These are phyloP conservation scores for Temnothorax rugatulus DNA, from an alignment of 2,888 invertebrate species.

Conservation along the genomic window DNA sequence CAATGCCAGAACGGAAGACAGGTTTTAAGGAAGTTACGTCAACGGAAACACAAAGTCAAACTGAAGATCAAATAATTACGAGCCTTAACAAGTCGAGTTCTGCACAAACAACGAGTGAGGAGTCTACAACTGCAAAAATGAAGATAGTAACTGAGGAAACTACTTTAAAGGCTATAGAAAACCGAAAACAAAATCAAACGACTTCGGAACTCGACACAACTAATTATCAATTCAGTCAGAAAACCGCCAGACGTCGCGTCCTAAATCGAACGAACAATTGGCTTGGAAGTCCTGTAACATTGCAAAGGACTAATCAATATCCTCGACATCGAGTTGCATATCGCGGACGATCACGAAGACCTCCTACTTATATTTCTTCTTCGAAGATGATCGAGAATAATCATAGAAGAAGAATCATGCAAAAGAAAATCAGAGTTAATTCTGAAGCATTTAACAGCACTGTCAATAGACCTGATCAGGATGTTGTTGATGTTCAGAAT, in stretches of 20 bases:
- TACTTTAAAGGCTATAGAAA: background rate
- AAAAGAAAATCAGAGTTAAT: conserved; percentile 9
- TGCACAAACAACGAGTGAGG: background rate
- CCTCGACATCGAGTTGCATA: conserved; percentile 55
- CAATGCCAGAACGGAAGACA: background rate
- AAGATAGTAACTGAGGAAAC: background rate
- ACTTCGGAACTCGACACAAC: background rate
- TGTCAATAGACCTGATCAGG: background rate
- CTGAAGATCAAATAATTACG: background rate
- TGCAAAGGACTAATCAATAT: background rate
- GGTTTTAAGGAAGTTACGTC: background rate
- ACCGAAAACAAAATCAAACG: conserved; percentile 11
- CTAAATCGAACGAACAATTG: conserved; percentile 43
- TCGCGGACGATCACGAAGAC: conserved; percentile 59
- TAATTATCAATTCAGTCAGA: background rate
- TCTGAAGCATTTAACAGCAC: background rate
- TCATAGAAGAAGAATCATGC: conserved; percentile 19
- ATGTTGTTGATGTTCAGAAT: conserved; percentile 1
- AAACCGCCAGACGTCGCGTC: conserved; percentile 19
- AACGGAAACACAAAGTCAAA: background rate
- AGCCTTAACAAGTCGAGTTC: background rate
- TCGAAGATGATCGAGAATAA: background rate
- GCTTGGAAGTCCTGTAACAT: background rate
- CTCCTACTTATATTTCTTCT: background rate
- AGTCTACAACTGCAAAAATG: background rate